These are phyloP conservation scores for Centropus unirufus DNA, from an alignment of 2,113 vertebrate genomes.

Conservation along the genomic window DNA sequence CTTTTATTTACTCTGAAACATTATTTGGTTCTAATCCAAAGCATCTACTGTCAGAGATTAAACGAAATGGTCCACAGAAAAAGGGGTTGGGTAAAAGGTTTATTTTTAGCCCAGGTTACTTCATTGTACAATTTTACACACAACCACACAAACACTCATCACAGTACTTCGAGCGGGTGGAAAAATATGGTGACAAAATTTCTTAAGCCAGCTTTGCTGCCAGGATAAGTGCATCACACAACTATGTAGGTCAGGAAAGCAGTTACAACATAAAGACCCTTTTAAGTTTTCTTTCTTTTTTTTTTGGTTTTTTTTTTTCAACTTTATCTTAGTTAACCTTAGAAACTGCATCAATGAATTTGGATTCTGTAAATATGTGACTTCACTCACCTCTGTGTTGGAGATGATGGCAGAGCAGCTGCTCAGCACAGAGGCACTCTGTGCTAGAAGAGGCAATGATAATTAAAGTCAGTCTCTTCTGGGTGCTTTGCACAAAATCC, in stretches of 20 bases:
- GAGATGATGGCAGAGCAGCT: neutral
- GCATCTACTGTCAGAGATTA: neutral
- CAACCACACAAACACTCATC: neutral
- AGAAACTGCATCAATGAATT: neutral
- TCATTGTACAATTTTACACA: neutral
- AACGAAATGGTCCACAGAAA: neutral
- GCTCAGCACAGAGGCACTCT: neutral
- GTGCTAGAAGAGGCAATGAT: neutral
- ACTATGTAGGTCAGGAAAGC: neutral
- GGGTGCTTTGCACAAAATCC: neutral
- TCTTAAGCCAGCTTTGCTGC: neutral
- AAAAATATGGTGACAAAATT: neutral
- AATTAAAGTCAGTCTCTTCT: neutral
- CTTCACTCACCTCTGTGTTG: neutral
- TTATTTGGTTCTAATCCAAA: slow-evolving; percentile 5
- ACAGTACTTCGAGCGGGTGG: neutral
- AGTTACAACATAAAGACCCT: neutral
- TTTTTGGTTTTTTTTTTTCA: neutral
- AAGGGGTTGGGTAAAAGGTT: neutral
- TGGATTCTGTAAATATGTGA: neutral
- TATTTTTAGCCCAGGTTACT: slow-evolving; percentile 26
- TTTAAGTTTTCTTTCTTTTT: neutral
- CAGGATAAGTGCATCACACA: neutral
- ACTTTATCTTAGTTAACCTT: neutral
- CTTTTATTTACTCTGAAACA: neutral